phyloP scores from a whole-genome alignment of 2,113 vertebrate species.

The Struthidea cinerea region DNA sequence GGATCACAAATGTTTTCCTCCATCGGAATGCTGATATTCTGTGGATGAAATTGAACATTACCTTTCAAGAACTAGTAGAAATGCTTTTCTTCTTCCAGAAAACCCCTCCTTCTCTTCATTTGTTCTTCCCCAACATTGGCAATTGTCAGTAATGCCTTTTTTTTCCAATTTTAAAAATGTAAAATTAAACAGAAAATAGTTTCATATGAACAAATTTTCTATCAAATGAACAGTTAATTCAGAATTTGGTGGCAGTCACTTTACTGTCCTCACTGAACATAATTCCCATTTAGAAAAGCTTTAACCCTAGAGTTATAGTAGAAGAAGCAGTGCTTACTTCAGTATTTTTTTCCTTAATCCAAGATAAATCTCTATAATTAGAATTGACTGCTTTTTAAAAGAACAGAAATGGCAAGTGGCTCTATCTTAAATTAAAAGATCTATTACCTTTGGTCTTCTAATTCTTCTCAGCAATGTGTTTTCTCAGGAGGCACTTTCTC shows the following conservation, averaged over 20 bases:
- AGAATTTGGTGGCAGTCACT: background rate
- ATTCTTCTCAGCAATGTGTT: constrained; percentile 22
- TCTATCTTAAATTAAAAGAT: constrained; percentile 56
- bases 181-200: background rate
- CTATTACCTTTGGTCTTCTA: constrained; percentile 38
- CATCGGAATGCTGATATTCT: background rate
- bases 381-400: constrained; percentile 57
- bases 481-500: constrained; percentile 23
- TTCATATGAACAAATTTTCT: background rate
- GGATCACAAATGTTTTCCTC: background rate
- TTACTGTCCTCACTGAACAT: background rate
- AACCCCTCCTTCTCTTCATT: background rate
- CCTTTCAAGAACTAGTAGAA: background rate
- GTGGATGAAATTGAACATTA: background rate
- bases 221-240: background rate
- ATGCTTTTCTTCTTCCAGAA: background rate
- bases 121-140: background rate
- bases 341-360: constrained; percentile 27
- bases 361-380: constrained; percentile 57
- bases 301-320: constrained; percentile 16
- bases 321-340: background rate
- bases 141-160: background rate
- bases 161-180: background rate
- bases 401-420: constrained; percentile 39
- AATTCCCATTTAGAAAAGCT: background rate